Percentiles rank a stretch among this genome's conserved stretches.
These are phyloP conservation scores for Lampris megalopsis DNA, from an alignment of 2,113 vertebrate genomes.

Conservation along the genomic window DNA sequence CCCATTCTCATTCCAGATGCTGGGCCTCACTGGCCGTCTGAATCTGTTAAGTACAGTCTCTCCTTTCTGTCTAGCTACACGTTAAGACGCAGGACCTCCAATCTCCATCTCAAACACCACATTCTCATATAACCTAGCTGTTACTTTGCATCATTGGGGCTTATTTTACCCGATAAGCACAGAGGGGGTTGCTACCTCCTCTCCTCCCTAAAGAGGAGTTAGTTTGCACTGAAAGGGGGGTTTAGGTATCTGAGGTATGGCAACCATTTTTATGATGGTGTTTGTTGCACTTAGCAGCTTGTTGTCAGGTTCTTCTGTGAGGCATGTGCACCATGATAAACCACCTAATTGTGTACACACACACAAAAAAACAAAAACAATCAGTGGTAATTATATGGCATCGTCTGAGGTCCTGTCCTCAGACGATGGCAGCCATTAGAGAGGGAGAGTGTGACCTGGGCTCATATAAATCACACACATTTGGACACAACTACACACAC, in stretches of 20 bases:
- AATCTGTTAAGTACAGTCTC: conserved; percentile 77
- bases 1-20: conserved; percentile 73
- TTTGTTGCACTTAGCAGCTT: conserved; percentile 64
- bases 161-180: conserved; percentile 75
- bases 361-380: conserved; percentile 53
- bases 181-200: conserved; percentile 59
- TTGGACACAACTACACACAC: conserved; percentile 10
- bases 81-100: conserved; percentile 69
- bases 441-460: conserved; percentile 44
- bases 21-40: conserved; percentile 75
- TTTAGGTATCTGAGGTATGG: conserved; percentile 54
- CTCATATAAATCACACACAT: conserved; percentile 54
- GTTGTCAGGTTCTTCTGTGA: conserved; percentile 50
- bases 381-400: conserved; percentile 68
- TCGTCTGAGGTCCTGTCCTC: conserved; percentile 28
- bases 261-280: conserved; percentile 66
- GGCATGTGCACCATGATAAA: conserved; percentile 44
- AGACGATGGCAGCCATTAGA: conserved; percentile 47
- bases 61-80: conserved; percentile 62
- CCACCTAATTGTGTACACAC: conserved; percentile 43
- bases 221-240: conserved; percentile 9
- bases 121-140: conserved; percentile 73
- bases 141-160: conserved; percentile 72
- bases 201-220: conserved; percentile 11
- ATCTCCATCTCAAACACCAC: conserved; percentile 67